Evolutionary conservation across 2,113 vertebrate species (phyloP).

Genomic region (Prinia subflava): DNA sequence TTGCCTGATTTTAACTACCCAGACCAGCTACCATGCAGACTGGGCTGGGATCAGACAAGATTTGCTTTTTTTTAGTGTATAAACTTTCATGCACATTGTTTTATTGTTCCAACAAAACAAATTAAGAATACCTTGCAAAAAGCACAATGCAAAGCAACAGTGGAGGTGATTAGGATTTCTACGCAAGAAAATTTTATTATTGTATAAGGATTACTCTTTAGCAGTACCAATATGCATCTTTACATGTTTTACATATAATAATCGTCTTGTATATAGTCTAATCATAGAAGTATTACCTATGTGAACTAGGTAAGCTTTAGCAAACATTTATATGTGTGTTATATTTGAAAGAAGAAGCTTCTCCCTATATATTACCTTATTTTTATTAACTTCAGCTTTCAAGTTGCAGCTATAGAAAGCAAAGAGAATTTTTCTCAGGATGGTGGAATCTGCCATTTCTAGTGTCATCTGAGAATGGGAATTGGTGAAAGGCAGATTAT

Average conservation of each 20-base stretch:
- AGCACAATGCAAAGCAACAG: neutral
- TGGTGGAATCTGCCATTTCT: neutral
- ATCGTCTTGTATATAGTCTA: neutral
- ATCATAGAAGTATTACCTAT: neutral
- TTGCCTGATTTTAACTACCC: neutral
- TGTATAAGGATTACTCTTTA: neutral
- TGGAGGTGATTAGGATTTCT: neutral
- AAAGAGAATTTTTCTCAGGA: neutral
- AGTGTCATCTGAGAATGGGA: neutral
- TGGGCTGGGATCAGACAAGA: neutral
- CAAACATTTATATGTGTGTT: neutral
- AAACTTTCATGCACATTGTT: neutral
- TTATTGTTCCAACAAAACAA: neutral
- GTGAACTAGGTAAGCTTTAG: neutral
- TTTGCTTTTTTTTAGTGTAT: neutral
- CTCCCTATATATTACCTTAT: neutral
- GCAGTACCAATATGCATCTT: neutral
- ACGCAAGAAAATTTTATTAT: neutral
- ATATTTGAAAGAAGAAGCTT: neutral
- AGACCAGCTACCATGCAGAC: neutral
- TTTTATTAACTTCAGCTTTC: neutral
- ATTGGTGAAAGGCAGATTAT: neutral
- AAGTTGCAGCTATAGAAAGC: neutral
- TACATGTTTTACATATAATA: neutral
- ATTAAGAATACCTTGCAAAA: neutral